phyloP scores from a whole-genome alignment of 2,888 invertebrate genomes.

The Nasonia oneida region DNA sequence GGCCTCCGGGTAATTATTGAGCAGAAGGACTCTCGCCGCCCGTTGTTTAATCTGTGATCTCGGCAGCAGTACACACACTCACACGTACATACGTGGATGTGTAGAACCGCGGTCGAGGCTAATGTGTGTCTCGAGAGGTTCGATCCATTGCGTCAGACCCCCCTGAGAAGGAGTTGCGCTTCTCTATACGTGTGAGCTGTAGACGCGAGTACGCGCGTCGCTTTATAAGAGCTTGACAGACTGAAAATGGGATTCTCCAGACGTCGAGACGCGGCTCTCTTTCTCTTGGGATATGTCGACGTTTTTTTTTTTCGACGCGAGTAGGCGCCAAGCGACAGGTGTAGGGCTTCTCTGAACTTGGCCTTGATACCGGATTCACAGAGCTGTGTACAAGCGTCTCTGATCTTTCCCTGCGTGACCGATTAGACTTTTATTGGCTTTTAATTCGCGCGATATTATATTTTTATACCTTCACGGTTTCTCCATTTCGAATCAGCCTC shows the following conservation, averaged over 20 bases:
- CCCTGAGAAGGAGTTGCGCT: constrained; percentile 58
- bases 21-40: constrained; percentile 73
- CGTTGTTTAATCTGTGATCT: constrained; percentile 78
- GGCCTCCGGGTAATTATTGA: constrained; percentile 76
- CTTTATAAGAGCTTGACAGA: constrained; percentile 54
- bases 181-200: neutral
- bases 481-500: neutral
- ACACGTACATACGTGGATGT: neutral
- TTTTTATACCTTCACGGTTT: neutral
- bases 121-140: constrained; percentile 67
- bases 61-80: neutral
- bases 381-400: constrained; percentile 9
- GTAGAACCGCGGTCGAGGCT: constrained; percentile 45
- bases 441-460: constrained; percentile 42
- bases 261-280: constrained; percentile 6
- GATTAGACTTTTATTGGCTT: constrained; percentile 59
- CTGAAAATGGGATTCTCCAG: constrained; percentile 57
- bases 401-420: constrained; percentile 58
- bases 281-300: neutral
- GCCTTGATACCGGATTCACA: constrained; percentile 53
- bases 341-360: constrained; percentile 43
- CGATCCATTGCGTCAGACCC: constrained; percentile 71
- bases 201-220: constrained; percentile 23
- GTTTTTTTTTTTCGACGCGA: constrained; percentile 16
- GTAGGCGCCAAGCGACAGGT: neutral